Evolutionary conservation across 2,797 vertebrate species (phyloP), one percentile per base, ranked within the genome.

Genomic region (Lithobates pipiens): DNA sequence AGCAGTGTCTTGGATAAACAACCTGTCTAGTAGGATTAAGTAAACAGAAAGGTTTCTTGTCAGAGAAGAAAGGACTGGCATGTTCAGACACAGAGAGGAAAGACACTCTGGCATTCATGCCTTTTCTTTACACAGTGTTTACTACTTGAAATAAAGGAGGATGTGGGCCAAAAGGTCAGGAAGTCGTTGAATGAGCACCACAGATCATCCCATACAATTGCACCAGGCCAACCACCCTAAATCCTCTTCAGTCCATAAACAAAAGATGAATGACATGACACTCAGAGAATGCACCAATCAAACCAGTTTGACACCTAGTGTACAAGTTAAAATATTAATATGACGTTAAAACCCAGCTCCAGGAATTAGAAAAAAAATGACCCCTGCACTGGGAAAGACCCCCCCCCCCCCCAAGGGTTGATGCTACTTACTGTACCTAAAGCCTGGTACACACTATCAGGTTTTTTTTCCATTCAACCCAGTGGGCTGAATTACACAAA

Each of bases 161-260:
- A 87, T 67, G 57, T 39, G 2, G 39, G 82, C 83, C 85, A 82
- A 88, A 89, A 89, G 77, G 85, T 80, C 36, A 85, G 85, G 78
- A 88, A 90, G 83, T 88, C 61, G 42, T 80, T 88, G 83, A 72
- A 80, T 69, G 70, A 74, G 71, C 71, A 57, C 61, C 39, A 25
- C 39, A 36, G 27, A 32, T 6, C 13, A 16, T 80, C 29, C 32
- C 63, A 72, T 63, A 23, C 68, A 46, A 39, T n/a, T 21, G 54
- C 5, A 18, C 3, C 2, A 27, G 50, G 44, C 34, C 10, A 9
- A 18, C 34, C 15, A 50, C 23, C 32, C 44, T 23, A 65, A 81
- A 73, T 61, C 69, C 79, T 70, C 16, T 65, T 42, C 54, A 71
- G 46, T 32, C 50, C 50, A 25, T 8, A 34, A 23, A 36, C 79